phyloP scores from a whole-genome alignment of 2,888 invertebrate species.

The Pinctada fucata region DNA sequence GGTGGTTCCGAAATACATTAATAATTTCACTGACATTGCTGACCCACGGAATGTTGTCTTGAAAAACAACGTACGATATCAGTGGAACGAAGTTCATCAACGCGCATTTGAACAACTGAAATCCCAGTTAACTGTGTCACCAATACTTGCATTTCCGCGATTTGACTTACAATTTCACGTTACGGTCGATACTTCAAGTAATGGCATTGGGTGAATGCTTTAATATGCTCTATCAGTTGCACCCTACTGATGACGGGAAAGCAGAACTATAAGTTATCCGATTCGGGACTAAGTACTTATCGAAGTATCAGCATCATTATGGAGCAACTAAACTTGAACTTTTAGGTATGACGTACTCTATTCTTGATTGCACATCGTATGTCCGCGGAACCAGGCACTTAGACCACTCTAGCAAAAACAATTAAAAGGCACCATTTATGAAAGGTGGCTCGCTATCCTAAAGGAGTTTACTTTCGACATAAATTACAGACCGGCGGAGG shows the following conservation, averaged over 20 bases:
- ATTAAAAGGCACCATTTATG: conserved; percentile 33
- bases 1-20: conserved; percentile 49
- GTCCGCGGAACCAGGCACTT: conserved; percentile 26
- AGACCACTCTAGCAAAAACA: conserved; percentile 28
- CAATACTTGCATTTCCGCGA: conserved; percentile 42
- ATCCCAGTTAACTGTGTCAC: conserved; percentile 28
- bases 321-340: conserved; percentile 34
- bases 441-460: conserved; percentile 24
- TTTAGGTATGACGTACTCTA: conserved; percentile 23
- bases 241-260: conserved; percentile 19
- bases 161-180: conserved; percentile 42
- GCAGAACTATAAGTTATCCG: conserved; percentile 30
- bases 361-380: conserved; percentile 35
- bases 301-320: conserved; percentile 28
- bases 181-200: not conserved
- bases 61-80: conserved; percentile 30
- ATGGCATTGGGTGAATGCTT: conserved; percentile 50
- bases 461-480: conserved; percentile 32
- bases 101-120: conserved; percentile 38
- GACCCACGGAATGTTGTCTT: conserved; percentile 30
- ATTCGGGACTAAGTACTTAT: conserved; percentile 30
- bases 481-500: conserved; percentile 23
- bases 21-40: conserved; percentile 38
- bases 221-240: conserved; percentile 34
- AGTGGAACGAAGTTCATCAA: conserved; percentile 31